Percentiles rank a stretch among this genome's conserved stretches.
These are phyloP conservation scores for Holacanthus passer DNA, from an alignment of 2,113 vertebrate species.

Conservation along the genomic window DNA sequence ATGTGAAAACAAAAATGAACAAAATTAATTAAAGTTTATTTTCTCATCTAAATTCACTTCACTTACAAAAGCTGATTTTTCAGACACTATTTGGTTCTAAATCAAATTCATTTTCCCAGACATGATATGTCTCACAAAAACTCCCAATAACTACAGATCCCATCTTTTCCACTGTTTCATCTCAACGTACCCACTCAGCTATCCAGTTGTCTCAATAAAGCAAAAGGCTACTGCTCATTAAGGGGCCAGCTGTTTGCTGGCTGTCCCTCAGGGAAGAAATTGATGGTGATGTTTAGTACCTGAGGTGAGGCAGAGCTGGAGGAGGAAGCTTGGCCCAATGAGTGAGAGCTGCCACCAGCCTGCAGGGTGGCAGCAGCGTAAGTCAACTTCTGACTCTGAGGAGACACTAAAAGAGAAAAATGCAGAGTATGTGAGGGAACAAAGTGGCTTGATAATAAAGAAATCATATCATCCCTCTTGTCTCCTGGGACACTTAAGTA, in stretches of 20 bases:
- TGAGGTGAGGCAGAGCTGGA: constrained; percentile 73
- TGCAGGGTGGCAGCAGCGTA: constrained; percentile 89
- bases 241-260: background rate
- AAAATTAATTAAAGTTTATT: background rate
- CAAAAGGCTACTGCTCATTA: background rate
- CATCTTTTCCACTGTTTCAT: background rate
- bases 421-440: constrained; percentile 15
- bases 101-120: background rate
- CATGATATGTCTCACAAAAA: background rate
- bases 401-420: constrained; percentile 70
- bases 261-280: background rate
- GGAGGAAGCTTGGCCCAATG: constrained; percentile 61
- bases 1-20: background rate
- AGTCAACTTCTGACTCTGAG: constrained; percentile 85
- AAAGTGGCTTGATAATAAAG: constrained; percentile 15
- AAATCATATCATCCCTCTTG: background rate
- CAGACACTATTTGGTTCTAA: background rate
- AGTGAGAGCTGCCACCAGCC: constrained; percentile 64
- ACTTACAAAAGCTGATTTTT: background rate
- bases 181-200: background rate
- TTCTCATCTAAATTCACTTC: background rate
- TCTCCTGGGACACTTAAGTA: background rate
- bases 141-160: background rate
- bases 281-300: constrained; percentile 68
- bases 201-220: background rate